Base-by-base conservation (phyloP, 2,888 invertebrate species). In the Aphodius granarius region DNA sequence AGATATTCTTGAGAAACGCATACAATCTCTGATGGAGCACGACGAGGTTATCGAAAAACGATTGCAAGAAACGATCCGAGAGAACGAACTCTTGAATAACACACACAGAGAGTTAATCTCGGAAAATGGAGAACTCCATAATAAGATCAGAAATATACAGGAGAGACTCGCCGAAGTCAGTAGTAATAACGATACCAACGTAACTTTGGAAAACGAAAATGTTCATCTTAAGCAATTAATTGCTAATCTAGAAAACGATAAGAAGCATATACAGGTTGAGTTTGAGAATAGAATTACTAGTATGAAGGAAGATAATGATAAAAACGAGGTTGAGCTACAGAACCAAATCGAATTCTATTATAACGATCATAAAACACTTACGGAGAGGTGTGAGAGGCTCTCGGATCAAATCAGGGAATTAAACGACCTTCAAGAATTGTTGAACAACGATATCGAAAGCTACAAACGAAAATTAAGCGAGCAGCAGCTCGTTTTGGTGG, bases 21-120 rank as follows among this genome's bases (percentile, higher is more conserved):
- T 94, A 72, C 89, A 90, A 5, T 89, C 90, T 79, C 86, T 94
- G 1, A 89, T 89, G 74, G 89, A 91, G 21, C 91, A 91, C 74
- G 92, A 94, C 79, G 91, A 92, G 81, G 88, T 89, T 13, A 88
- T 93, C 20, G 90, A 90, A 73, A 84, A 85, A 9, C 91, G 91
- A 80, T 87, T 94, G 76, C 88, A 91, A 78, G 90, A 91, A 79
- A 87, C 90, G 0, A 88, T 89, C 77, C 87, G 88, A 79, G 91
- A 91, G 83, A 90, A 92, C 80, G 87, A 87, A 79, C 89, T 90
- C 75, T 85, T 91, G 18, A 87, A 66, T 21, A 23, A 23, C 17
- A 68, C 22, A 15, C 64, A 72, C 5, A 77, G 63, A 17, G 43
- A 9, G 19, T 15, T 79, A 9, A 78, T 77, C 64, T 73, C 71